Evolutionary conservation across 1,140 invertebrate species (phyloP).

Genomic region (Chironomus tepperi): DNA sequence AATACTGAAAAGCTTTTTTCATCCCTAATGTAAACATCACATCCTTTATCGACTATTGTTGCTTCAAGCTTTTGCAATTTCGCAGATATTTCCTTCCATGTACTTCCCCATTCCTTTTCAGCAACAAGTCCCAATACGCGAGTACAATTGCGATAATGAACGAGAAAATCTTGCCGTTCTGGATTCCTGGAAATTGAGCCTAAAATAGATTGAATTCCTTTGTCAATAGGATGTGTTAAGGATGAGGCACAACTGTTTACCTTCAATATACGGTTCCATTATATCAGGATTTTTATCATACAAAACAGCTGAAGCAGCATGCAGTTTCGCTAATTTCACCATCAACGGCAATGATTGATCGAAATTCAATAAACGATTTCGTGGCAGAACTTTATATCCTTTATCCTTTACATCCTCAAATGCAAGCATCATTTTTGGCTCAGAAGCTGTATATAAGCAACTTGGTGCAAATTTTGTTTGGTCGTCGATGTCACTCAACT

Average conservation of each 20-base stretch:
- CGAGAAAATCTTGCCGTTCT: constrained; percentile 36
- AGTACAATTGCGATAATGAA: constrained; percentile 17
- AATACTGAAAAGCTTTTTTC: background rate
- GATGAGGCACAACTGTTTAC: no score
- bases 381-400: constrained; percentile 36
- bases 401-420: constrained; percentile 34
- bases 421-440: constrained; percentile 35
- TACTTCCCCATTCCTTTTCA: background rate
- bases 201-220: no score
- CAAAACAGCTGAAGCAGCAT: constrained; percentile 12
- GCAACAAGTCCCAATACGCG: background rate
- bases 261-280: constrained; percentile 36
- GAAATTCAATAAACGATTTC: constrained; percentile 35
- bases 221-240: no score
- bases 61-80: background rate
- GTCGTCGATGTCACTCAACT: background rate
- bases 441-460: background rate
- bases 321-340: constrained; percentile 31
- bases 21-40: background rate
- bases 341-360: constrained; percentile 34
- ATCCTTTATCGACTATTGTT: background rate
- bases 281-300: constrained; percentile 29
- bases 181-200: constrained; percentile 37
- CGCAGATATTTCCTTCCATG: background rate
- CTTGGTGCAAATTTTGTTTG: constrained; percentile 1